Percentiles rank a stretch among this genome's conserved stretches.
Evolutionary conservation across 2,797 vertebrate genomes (phyloP).

Genomic region (Morelia viridis): DNA sequence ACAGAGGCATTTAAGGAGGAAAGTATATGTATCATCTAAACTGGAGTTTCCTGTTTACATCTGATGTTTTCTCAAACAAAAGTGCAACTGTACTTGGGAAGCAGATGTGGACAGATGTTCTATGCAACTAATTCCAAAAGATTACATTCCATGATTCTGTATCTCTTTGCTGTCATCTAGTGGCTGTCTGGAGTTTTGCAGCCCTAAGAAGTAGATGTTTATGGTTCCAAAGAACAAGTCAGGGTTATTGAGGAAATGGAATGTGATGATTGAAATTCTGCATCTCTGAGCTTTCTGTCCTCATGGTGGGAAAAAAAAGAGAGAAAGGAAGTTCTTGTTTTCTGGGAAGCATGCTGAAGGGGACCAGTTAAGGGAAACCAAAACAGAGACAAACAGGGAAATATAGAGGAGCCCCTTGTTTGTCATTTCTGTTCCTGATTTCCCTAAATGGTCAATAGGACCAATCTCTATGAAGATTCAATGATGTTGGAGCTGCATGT

Average conservation of each 20-base stretch:
- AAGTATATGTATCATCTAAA: neutral
- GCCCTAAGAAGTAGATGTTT: neutral
- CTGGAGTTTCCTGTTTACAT: slow-evolving; percentile 18
- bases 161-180: neutral
- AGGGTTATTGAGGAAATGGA: neutral
- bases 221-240: neutral
- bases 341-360: neutral
- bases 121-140: neutral
- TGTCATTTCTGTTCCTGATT: no score
- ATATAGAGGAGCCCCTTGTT: no score
- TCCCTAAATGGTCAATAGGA: no score
- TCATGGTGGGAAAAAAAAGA: neutral
- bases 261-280: neutral
- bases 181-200: neutral
- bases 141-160: neutral
- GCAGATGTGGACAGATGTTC: slow-evolving; percentile 7
- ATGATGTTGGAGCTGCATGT: no score
- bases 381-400: neutral
- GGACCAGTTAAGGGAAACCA: neutral
- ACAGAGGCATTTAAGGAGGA: neutral
- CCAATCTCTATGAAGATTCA: no score
- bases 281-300: neutral
- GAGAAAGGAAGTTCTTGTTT: neutral
- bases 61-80: fast-evolving
- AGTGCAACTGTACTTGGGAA: fast-evolving